Percentiles rank a stretch among this genome's conserved stretches.
phyloP scores from a whole-genome alignment of 2,797 vertebrate genomes.

The Lateolabrax maculatus region DNA sequence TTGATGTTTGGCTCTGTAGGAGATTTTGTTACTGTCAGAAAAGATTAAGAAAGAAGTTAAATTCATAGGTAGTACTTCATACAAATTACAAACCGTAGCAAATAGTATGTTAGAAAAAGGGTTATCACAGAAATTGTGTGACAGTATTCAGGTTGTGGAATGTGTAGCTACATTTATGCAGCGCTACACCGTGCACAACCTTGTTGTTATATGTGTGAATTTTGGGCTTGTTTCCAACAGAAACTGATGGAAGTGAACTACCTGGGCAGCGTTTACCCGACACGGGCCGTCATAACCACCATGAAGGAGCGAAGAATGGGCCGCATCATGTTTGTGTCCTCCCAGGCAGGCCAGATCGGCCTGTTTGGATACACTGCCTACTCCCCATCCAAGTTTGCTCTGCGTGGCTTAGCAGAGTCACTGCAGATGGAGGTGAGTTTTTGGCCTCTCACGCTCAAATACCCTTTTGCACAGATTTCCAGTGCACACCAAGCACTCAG shows the following conservation, averaged over 20 bases:
- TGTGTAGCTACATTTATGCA: not conserved
- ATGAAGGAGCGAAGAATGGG: slow-evolving; percentile 99
- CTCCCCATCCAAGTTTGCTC: slow-evolving; percentile 96
- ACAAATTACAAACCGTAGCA: not conserved
- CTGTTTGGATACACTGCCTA: slow-evolving; percentile 96
- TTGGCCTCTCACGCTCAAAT: not conserved
- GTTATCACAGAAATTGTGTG: not conserved
- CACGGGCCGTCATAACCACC: slow-evolving; percentile 93
- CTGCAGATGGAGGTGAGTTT: slow-evolving; percentile 96
- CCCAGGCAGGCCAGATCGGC: slow-evolving; percentile 96
- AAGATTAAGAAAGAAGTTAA: not conserved
- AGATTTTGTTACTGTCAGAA: not conserved
- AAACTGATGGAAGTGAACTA: slow-evolving; percentile 97
- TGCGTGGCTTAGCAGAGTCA: slow-evolving; percentile 95
- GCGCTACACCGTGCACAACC: not conserved
- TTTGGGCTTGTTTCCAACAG: slow-evolving; percentile 73
- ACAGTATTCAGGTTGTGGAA: not conserved
- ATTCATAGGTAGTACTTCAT: not conserved
- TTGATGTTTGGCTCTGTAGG: not conserved
- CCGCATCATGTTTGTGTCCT: slow-evolving; percentile 96
- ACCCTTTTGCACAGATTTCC: not conserved
- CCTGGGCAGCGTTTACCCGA: slow-evolving; percentile 96
- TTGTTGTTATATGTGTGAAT: not conserved
- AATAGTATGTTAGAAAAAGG: not conserved
- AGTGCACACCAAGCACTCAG: not conserved